Evolutionary conservation across 2,113 vertebrate species (phyloP).

Genomic region (Pituophis catenifer): DNA sequence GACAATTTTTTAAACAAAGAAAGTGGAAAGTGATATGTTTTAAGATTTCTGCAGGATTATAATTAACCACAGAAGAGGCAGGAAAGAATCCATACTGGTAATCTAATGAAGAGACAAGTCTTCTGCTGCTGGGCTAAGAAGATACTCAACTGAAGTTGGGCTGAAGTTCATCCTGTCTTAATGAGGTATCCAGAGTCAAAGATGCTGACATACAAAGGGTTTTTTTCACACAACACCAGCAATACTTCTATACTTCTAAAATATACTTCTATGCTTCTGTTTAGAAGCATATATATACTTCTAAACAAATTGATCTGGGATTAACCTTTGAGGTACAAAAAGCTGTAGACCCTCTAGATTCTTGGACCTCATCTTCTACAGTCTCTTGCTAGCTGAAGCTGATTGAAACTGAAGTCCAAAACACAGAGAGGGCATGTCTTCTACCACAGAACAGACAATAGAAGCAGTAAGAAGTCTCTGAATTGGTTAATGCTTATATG

Average conservation of each 20-base stretch:
- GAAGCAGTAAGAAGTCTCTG: not conserved
- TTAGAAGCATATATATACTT: no score
- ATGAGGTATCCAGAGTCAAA: not conserved
- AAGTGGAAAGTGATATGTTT: not conserved
- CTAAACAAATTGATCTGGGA: not conserved
- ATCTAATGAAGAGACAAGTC: not conserved
- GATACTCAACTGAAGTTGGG: not conserved
- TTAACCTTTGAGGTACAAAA: not conserved
- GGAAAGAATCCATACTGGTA: not conserved
- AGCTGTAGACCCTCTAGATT: not conserved
- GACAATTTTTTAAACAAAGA: conserved; percentile 24
- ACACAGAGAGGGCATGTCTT: not conserved
- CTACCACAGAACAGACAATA: not conserved
- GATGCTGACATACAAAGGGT: not conserved
- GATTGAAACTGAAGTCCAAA: not conserved
- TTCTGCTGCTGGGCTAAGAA: not conserved
- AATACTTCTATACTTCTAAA: no score
- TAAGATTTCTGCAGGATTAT: not conserved
- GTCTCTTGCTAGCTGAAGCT: not conserved
- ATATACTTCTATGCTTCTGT: no score
- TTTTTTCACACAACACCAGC: not conserved
- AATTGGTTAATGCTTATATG: not conserved
- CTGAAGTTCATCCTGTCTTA: not conserved
- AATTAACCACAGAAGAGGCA: not conserved
- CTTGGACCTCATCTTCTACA: not conserved